A percentile compares a stretch with the other conserved stretches of the same genome.
Evolutionary conservation across 2,113 vertebrate species (phyloP).

Genomic region (Pseudonaja textilis): DNA sequence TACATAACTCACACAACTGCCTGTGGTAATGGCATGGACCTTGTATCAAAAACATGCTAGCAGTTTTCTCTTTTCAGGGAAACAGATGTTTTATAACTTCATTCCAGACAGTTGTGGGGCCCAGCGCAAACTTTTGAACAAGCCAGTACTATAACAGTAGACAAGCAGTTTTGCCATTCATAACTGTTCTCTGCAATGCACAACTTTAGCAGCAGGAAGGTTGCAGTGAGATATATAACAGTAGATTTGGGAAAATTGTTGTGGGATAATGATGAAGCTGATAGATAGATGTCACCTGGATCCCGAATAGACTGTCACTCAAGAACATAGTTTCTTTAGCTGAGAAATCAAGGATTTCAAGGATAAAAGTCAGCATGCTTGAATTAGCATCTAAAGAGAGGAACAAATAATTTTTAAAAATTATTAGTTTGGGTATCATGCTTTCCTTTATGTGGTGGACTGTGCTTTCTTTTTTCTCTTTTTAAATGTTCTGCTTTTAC

Average conservation of each 20-base stretch:
- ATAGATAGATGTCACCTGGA: neutral
- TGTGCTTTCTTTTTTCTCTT: neutral
- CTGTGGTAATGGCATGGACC: neutral
- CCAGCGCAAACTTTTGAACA: neutral
- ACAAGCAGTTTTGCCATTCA: neutral
- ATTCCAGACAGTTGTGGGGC: neutral
- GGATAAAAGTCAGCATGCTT: neutral
- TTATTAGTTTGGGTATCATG: slow-evolving; percentile 17
- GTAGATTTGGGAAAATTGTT: neutral
- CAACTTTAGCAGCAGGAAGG: neutral
- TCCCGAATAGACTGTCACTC: neutral
- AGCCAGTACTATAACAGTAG: neutral
- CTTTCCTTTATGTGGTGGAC: slow-evolving; percentile 29
- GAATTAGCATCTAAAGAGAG: neutral
- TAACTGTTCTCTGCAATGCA: neutral
- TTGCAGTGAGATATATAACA: neutral
- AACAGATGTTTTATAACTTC: neutral
- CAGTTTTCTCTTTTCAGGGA: neutral
- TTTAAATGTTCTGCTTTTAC: slow-evolving; percentile 46
- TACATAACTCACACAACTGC: neutral
- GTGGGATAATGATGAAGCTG: neutral
- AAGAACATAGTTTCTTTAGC: neutral
- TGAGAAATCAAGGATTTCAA: neutral
- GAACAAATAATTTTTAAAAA: neutral
- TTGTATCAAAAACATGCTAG: neutral